Percentiles rank a stretch among this genome's conserved stretches.
These are phyloP conservation scores for Theropithecus gelada DNA, from an alignment of 2,113 vertebrate genomes.

Conservation along the genomic window DNA sequence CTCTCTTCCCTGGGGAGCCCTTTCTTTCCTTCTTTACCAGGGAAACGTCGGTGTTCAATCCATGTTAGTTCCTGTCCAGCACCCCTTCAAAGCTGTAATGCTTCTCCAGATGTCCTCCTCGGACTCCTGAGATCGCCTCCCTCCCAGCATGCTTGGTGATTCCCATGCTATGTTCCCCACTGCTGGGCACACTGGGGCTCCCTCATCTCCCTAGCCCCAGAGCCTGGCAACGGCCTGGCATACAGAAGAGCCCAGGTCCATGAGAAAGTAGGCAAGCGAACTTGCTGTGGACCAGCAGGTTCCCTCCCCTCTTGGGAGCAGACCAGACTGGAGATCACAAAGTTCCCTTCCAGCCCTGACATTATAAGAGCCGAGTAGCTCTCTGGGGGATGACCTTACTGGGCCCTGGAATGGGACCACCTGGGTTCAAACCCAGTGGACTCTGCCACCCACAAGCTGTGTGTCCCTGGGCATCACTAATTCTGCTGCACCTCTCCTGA, in stretches of 20 bases:
- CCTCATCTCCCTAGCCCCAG: not conserved
- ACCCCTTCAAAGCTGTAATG: not conserved
- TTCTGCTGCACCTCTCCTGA: accelerated
- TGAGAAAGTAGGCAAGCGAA: not conserved
- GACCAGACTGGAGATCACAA: accelerated
- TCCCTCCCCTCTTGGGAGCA: not conserved
- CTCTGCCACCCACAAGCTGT: accelerated
- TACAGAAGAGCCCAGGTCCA: too few species aligned
- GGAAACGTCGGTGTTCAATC: not conserved
- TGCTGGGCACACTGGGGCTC: not conserved
- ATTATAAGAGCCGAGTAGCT: accelerated
- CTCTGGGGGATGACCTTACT: accelerated
- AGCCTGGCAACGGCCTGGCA: not conserved
- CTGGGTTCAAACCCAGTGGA: not conserved
- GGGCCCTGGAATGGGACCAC: not conserved
- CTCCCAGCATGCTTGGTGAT: accelerated
- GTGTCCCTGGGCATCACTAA: not conserved
- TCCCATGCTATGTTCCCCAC: not conserved
- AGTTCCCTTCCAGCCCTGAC: accelerated
- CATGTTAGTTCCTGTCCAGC: too few species aligned
- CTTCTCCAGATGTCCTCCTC: not conserved
- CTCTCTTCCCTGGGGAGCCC: too few species aligned
- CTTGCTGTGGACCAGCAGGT: not conserved
- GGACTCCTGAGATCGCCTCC: too few species aligned
- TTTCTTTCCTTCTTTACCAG: not conserved